Evolutionary conservation across 2,888 invertebrate species (phyloP).

Genomic region (Dasysyrphus tricinctus): DNA sequence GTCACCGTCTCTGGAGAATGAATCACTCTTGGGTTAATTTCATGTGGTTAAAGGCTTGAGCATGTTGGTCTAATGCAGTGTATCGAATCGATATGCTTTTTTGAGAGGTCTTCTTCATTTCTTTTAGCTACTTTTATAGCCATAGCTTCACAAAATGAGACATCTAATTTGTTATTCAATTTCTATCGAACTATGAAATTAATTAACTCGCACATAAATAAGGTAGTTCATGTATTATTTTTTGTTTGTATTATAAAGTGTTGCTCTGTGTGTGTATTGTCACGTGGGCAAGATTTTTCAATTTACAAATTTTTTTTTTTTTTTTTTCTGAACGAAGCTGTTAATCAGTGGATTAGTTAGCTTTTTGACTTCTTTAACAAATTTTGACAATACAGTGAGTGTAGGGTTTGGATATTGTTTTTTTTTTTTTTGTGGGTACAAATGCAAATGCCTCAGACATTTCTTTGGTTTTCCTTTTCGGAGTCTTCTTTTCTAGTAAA

Average conservation of each 20-base stretch:
- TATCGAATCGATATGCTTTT: constrained; percentile 6
- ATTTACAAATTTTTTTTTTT: constrained; percentile 16
- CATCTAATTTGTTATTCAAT: constrained; percentile 55
- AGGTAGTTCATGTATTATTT: constrained; percentile 22
- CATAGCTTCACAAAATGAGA: neutral
- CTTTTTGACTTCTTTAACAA: constrained; percentile 27
- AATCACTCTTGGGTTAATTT: neutral
- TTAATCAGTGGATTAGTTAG: constrained; percentile 44
- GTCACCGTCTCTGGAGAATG: neutral
- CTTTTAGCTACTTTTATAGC: neutral
- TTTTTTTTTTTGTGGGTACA: constrained; percentile 4
- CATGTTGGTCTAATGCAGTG: constrained; percentile 9
- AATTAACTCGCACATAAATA: constrained; percentile 49
- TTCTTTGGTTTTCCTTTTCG: neutral
- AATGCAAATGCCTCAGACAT: constrained; percentile 18
- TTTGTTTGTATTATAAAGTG: neutral
- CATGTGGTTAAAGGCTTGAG: neutral
- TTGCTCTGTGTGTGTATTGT: constrained; percentile 26
- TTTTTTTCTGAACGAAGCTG: constrained; percentile 12
- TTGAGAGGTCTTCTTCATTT: constrained; percentile 1
- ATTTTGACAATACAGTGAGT: constrained; percentile 18
- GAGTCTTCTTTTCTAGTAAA: neutral
- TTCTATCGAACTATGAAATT: constrained; percentile 42
- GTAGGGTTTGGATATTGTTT: constrained; percentile 4
- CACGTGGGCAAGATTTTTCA: constrained; percentile 66